Percentiles rank a stretch among this genome's conserved stretches.
These are phyloP conservation scores for Acleris emargana DNA, from an alignment of 2,888 invertebrate species.

Conservation along the genomic window DNA sequence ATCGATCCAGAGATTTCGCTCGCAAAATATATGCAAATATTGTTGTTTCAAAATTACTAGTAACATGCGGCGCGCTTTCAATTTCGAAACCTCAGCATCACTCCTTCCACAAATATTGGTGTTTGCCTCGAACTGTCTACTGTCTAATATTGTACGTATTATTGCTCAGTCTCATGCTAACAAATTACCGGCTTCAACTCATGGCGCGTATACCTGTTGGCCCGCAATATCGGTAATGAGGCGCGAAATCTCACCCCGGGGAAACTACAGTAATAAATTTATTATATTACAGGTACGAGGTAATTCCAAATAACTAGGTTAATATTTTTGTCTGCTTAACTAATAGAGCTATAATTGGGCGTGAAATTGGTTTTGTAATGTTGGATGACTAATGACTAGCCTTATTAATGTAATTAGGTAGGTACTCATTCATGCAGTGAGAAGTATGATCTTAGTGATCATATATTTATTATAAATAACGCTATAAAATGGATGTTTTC, in stretches of 20 bases:
- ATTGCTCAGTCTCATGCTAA: neutral
- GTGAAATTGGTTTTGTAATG: too few relatives aligned
- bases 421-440: too few relatives aligned
- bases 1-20: too few relatives aligned
- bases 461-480: too few relatives aligned
- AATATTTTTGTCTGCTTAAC: neutral
- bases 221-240: conserved; percentile 6
- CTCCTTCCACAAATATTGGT: neutral
- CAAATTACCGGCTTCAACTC: conserved; percentile 7
- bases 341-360: too few relatives aligned
- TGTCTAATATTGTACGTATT: neutral
- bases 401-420: too few relatives aligned
- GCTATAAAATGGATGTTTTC: too few relatives aligned
- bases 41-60: too few relatives aligned
- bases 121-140: neutral
- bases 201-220: conserved; percentile 11
- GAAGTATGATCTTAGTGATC: too few relatives aligned
- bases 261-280: conserved; percentile 9
- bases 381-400: too few relatives aligned
- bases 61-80: too few relatives aligned
- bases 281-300: neutral
- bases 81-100: neutral
- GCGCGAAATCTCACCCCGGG: conserved; percentile 7
- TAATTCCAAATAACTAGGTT: conserved; percentile 8
- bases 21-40: too few relatives aligned